Percentiles rank a stretch among this genome's conserved stretches.
phyloP scores from a whole-genome alignment of 53 echinoderm and acorn worm species.

The Temnopleurus reevesii region DNA sequence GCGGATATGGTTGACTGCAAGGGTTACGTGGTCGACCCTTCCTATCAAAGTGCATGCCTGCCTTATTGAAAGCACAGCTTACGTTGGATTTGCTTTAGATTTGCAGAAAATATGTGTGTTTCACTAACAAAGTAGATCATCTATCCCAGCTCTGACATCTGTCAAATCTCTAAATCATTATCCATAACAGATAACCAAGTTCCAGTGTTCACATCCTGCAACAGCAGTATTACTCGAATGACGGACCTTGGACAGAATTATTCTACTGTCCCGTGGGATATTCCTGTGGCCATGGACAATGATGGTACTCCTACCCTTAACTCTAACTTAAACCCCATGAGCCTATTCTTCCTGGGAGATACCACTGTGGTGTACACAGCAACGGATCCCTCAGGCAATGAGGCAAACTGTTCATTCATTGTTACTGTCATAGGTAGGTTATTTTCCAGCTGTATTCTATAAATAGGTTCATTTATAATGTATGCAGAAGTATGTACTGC shows the following conservation, averaged over 20 bases:
- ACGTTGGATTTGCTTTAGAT: too few relatives aligned
- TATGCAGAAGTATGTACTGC: too few relatives aligned
- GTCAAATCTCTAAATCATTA: too few relatives aligned
- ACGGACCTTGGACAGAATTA: neutral
- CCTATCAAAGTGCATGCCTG: too few relatives aligned
- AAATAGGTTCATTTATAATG: too few relatives aligned
- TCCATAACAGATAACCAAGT: conserved; percentile 20
- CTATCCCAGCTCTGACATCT: too few relatives aligned
- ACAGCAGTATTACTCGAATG: conserved; percentile 21
- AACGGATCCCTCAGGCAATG: conserved; percentile 59
- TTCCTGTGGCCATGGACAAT: conserved; percentile 66
- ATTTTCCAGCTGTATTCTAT: too few relatives aligned
- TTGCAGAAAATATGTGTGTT: too few relatives aligned
- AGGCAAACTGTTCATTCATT: conserved; percentile 50
- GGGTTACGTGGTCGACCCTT: too few relatives aligned
- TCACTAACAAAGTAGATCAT: too few relatives aligned
- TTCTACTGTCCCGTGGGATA: neutral
- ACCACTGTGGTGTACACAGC: conserved; percentile 54
- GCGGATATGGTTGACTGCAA: too few relatives aligned
- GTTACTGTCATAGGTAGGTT: conserved; percentile 59
- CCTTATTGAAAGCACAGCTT: too few relatives aligned
- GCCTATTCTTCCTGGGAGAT: neutral
- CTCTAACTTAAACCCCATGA: conserved; percentile 2
- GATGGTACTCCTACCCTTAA: conserved; percentile 30
- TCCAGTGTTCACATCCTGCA: conserved; percentile 57